Percentiles rank a stretch among this genome's conserved stretches.
phyloP scores from a whole-genome alignment of 2,797 vertebrate species.

The Odontamblyopus lacepedii region DNA sequence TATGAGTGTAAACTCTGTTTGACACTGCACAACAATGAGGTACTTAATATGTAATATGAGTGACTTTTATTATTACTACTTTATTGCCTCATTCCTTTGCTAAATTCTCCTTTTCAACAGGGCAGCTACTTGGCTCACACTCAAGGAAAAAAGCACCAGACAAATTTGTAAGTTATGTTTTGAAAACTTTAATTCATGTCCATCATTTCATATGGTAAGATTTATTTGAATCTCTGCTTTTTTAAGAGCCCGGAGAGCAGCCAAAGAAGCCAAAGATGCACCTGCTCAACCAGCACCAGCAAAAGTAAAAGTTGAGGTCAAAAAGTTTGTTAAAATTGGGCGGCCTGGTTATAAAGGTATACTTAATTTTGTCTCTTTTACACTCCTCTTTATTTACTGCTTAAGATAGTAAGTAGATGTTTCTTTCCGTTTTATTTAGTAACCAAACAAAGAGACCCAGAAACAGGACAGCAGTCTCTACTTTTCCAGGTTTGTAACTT shows the following conservation, averaged over 20 bases:
- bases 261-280: conserved; percentile 97
- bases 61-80: background rate
- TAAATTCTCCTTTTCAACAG: conserved; percentile 64
- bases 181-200: background rate
- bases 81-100: background rate
- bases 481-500: conserved; percentile 89
- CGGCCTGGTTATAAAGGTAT: conserved; percentile 96
- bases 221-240: background rate
- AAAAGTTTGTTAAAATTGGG: conserved; percentile 98
- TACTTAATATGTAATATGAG: conserved; percentile 33
- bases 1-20: conserved; percentile 98
- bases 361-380: background rate
- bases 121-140: conserved; percentile 97
- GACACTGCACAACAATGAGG: conserved; percentile 98
- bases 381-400: background rate
- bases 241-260: conserved; percentile 89
- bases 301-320: conserved; percentile 97
- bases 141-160: conserved; percentile 98
- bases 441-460: conserved; percentile 94
- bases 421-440: conserved; percentile 70
- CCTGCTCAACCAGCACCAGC: conserved; percentile 95
- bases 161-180: conserved; percentile 89
- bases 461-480: conserved; percentile 92
- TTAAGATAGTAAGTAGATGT: conserved; percentile 1
- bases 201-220: background rate